These are phyloP conservation scores for Pithecia hirsuta DNA, from an alignment of 2,797 vertebrate genomes.

Conservation along the genomic window DNA sequence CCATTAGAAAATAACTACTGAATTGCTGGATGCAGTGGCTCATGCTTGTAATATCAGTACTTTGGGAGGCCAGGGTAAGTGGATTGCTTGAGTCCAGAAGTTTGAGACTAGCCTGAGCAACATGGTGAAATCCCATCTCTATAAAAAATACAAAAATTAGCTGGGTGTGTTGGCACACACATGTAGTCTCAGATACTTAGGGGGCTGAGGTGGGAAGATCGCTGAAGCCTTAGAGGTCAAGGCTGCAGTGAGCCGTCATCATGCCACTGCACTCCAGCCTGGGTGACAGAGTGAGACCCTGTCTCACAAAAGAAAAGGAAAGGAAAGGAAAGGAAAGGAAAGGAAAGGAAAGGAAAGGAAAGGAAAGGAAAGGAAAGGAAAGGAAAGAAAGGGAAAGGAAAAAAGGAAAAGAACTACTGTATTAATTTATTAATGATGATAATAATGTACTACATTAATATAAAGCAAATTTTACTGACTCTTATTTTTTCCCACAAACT, in stretches of 20 bases:
- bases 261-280: background rate
- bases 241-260: background rate
- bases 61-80: background rate
- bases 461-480: background rate
- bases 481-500: background rate
- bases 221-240: background rate
- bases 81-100: background rate
- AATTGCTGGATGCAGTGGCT: background rate
- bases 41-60: background rate
- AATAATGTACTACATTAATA: background rate
- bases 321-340: background rate
- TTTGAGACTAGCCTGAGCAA: background rate
- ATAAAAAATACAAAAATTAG: background rate
- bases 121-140: background rate
- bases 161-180: background rate
- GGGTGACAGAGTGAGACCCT: background rate
- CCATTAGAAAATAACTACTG: background rate
- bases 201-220: background rate
- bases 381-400: no score
- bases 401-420: background rate
- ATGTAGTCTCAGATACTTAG: background rate
- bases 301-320: background rate
- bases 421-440: background rate
- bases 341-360: no score
- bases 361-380: background rate